Conservation (phyloP, 2,888 invertebrate species). For the Rapana venosa region DNA sequence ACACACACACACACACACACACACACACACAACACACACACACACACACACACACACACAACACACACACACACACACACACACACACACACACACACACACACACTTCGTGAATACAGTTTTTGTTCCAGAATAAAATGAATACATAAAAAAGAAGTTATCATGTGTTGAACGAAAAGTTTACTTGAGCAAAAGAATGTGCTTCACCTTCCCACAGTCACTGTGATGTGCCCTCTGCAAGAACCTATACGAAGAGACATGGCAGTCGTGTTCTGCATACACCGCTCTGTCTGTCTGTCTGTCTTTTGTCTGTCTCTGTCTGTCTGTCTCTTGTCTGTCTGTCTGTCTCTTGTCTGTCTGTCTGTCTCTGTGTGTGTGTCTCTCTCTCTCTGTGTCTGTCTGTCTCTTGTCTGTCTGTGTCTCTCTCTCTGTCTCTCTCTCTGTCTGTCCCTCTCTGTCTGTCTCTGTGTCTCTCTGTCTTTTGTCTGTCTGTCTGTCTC, state of each 20-base stretch:
- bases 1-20: too few species aligned
- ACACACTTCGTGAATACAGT: too few species aligned
- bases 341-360: too few species aligned
- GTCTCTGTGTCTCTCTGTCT: background rate
- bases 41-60: too few species aligned
- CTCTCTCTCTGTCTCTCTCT: background rate
- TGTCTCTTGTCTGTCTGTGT: background rate
- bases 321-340: constrained; percentile 6
- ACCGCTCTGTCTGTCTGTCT: background rate
- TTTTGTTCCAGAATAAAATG: too few species aligned
- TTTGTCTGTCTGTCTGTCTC: too few species aligned
- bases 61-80: constrained; percentile 16
- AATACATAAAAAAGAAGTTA: too few species aligned
- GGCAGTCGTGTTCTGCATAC: background rate
- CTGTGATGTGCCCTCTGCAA: background rate
- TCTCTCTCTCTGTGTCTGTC: background rate
- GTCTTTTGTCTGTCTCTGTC: background rate
- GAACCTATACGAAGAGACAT: background rate
- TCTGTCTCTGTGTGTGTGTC: too few species aligned
- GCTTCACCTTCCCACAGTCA: background rate
- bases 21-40: too few species aligned
- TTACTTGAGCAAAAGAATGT: background rate
- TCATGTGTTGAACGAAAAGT: too few species aligned
- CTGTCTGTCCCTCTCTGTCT: too few species aligned
- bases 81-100: background rate